A percentile compares a stretch with the other conserved stretches of the same genome.
Conservation (phyloP, 1,140 invertebrate species). For the Drosophila dunni region DNA sequence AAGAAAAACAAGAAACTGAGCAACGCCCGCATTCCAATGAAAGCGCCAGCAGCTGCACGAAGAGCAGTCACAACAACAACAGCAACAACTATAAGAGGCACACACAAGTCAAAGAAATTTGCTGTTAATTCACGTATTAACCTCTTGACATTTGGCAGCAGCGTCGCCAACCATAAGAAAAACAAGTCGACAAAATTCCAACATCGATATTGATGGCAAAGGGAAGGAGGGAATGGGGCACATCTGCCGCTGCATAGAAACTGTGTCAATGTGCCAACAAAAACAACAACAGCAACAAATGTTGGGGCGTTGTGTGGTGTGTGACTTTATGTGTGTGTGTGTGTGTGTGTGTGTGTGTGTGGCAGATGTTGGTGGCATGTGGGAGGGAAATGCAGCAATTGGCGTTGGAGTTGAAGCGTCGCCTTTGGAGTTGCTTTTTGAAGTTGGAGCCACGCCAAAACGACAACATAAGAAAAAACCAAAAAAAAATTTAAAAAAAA, state of each 20-base stretch:
- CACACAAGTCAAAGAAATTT: slow-evolving; percentile 83
- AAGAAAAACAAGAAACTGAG: slow-evolving; percentile 59
- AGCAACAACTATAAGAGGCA: slow-evolving; percentile 51
- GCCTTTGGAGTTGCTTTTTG: slow-evolving; percentile 51
- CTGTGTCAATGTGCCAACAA: slow-evolving; percentile 76
- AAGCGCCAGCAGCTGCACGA: slow-evolving; percentile 76
- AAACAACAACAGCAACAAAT: slow-evolving; percentile 32
- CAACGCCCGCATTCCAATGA: slow-evolving; percentile 79
- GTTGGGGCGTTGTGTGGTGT: slow-evolving; percentile 61
- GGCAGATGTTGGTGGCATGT: slow-evolving; percentile 69
- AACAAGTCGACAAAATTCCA: slow-evolving; percentile 81
- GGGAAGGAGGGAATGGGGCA: slow-evolving; percentile 49
- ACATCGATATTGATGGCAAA: slow-evolving; percentile 36
- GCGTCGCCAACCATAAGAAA: slow-evolving; percentile 60
- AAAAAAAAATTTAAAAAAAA: slow-evolving; percentile 21
- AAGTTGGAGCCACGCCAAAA: slow-evolving; percentile 67
- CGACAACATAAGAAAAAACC: slow-evolving; percentile 1
- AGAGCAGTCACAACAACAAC: slow-evolving; percentile 42
- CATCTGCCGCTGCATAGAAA: slow-evolving; percentile 73
- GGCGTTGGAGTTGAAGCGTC: slow-evolving; percentile 37
- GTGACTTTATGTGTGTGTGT: slow-evolving; percentile 29
- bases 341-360: slow-evolving; percentile 36
- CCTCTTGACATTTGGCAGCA: slow-evolving; percentile 83
- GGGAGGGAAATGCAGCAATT: slow-evolving; percentile 58
- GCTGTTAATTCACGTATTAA: slow-evolving; percentile 84